Percentiles rank a stretch among this genome's conserved stretches.
phyloP scores from a whole-genome alignment of 2,797 vertebrate genomes.

The Austrolebias charrua region DNA sequence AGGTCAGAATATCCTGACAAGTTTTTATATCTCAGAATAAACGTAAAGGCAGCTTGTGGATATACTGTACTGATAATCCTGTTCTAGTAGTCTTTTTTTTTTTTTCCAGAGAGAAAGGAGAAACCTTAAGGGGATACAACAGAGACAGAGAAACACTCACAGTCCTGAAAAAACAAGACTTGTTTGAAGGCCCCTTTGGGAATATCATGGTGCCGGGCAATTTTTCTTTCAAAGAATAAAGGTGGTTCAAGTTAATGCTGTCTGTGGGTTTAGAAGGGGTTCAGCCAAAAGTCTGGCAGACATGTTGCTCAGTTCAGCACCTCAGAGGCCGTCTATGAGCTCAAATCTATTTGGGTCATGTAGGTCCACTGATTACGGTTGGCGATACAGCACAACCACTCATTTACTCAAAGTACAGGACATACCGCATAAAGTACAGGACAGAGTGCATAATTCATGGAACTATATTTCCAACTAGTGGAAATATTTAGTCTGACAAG shows the following conservation, averaged over 20 bases:
- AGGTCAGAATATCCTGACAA: slow-evolving; percentile 55
- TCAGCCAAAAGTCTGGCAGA: slow-evolving; percentile 74
- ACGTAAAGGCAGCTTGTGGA: slow-evolving; percentile 66
- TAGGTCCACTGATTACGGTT: slow-evolving; percentile 70
- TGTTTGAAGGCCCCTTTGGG: slow-evolving; percentile 81
- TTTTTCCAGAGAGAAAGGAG: slow-evolving; percentile 73
- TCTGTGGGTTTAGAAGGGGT: slow-evolving; percentile 75
- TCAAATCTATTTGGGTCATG: slow-evolving; percentile 67
- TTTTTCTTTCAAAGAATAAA: slow-evolving; percentile 80
- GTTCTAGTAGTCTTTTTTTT: slow-evolving; percentile 42
- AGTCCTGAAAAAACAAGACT: slow-evolving; percentile 76
- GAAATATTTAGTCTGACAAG: slow-evolving; percentile 76
- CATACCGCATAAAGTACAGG: slow-evolving; percentile 60
- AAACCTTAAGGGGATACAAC: slow-evolving; percentile 78
- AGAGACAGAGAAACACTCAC: slow-evolving; percentile 76
- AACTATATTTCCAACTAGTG: slow-evolving; percentile 44
- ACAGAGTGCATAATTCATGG: slow-evolving; percentile 57
- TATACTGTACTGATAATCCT: slow-evolving; percentile 71
- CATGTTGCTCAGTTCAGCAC: slow-evolving; percentile 73
- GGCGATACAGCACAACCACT: slow-evolving; percentile 54
- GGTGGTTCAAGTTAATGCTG: slow-evolving; percentile 78
- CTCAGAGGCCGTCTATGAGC: slow-evolving; percentile 71
- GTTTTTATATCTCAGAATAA: slow-evolving; percentile 67
- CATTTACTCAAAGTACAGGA: slow-evolving; percentile 71
- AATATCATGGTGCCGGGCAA: slow-evolving; percentile 80